These are phyloP conservation scores for Smittia sp. DNA, from an alignment of 2,888 invertebrate species.

Conservation along the genomic window DNA sequence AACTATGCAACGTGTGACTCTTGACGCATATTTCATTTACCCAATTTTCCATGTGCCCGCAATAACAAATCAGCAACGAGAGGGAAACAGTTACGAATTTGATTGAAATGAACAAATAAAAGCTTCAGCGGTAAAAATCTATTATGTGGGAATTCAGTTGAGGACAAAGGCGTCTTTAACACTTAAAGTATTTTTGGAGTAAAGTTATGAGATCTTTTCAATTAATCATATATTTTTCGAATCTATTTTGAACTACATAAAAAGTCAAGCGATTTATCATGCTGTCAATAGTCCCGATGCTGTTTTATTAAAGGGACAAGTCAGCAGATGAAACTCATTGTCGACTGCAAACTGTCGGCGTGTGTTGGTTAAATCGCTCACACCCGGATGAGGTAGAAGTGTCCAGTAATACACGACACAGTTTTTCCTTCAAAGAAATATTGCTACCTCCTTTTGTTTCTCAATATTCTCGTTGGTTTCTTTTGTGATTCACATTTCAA, in stretches of 20 bases:
- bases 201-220: neutral
- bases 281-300: constrained; percentile 1
- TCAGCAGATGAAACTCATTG: too few species aligned
- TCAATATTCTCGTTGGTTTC: too few species aligned
- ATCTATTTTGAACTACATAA: neutral
- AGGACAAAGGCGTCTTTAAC: constrained; percentile 5
- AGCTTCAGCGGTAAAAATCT: neutral
- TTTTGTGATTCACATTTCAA: too few species aligned
- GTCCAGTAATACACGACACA: too few species aligned
- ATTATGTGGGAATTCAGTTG: neutral
- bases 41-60: constrained; percentile 13
- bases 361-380: too few species aligned
- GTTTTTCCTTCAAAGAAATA: too few species aligned
- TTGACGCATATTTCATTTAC: neutral
- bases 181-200: neutral
- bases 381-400: too few species aligned
- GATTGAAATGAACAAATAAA: constrained; percentile 20
- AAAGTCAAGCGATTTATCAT: constrained; percentile 8
- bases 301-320: too few species aligned
- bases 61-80: neutral
- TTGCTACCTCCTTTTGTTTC: too few species aligned
- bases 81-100: neutral
- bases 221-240: constrained; percentile 22
- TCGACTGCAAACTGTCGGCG: too few species aligned
- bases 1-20: neutral